These are phyloP conservation scores for Tetramorium bicarinatum DNA, from an alignment of 2,888 invertebrate species.

Conservation along the genomic window DNA sequence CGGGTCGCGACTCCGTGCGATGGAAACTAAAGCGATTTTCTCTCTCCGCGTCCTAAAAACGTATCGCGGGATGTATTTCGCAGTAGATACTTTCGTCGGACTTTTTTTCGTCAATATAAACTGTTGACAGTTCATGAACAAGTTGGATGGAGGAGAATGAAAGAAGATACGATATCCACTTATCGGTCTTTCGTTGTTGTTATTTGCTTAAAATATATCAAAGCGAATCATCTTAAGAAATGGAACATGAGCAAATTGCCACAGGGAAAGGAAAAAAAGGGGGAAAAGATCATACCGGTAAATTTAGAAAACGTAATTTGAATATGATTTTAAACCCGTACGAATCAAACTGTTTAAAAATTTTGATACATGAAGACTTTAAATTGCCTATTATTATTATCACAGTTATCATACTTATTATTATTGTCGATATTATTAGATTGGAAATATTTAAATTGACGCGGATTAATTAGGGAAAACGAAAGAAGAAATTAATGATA, in stretches of 20 bases:
- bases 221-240: constrained; percentile 3
- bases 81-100: background rate
- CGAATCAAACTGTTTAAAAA: background rate
- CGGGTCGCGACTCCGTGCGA: background rate
- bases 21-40: background rate
- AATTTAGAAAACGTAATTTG: background rate
- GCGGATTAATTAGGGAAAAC: background rate
- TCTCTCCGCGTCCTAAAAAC: background rate
- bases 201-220: constrained; percentile 28
- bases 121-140: constrained; percentile 5
- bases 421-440: background rate
- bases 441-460: background rate
- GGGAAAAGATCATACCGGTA: background rate
- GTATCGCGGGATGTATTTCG: background rate
- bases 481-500: background rate
- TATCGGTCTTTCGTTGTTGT: background rate
- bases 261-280: background rate
- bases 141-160: constrained; percentile 4
- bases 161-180: constrained; percentile 8
- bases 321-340: background rate
- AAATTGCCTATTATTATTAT: background rate
- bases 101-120: constrained; percentile 3
- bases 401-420: background rate
- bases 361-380: background rate
- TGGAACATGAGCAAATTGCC: constrained; percentile 4